Base-by-base conservation (phyloP, 2,113 vertebrate species). In the Leucoraja erinaceus region DNA sequence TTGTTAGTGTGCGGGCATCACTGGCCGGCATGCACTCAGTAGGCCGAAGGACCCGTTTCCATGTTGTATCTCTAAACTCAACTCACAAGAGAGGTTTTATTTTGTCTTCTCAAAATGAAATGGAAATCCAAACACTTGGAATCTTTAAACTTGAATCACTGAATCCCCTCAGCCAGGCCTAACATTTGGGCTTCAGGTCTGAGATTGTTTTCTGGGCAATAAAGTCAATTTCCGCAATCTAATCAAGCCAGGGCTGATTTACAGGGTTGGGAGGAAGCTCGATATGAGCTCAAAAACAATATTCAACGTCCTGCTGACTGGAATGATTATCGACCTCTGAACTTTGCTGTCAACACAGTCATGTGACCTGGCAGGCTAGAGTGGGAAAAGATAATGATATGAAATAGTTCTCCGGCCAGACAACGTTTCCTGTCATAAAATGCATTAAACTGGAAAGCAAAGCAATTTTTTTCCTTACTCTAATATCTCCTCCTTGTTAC, bases 241-340 rank as follows among this genome's bases (percentile, higher is more conserved):
- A 91, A 91, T 91, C 90, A 91, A 91, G 90, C 4, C 66, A 54
- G 33, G 20, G 68, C 90, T 91, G 90, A 91, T 91, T 91, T 68
- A 74, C 90, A 47, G 90, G 90, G 66, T 91, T 38, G 11, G 33
- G 90, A 91, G 90, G 90, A 91, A 91, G 90, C 54, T 91, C 12
- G 90, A 91, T 91, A 91, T 11, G 90, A 91, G 90, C 68, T 72
- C 88, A 91, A 54, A 10, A 74, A 91, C 90, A 91, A 91, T 91
- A 91, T 72, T 72, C 66, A 54, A 47, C 8, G 33, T 91, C 90
- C 90, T 91, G 90, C 90, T 91, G 90, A 90, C 88, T 90, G 63
- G 66, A 72, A 54, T 20, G 47, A 91, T 72, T 38, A 72, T 68
- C 38, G 68, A 3, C 90, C 68, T 91, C 66, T 91, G 90, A 91